Conservation (phyloP, 2,113 vertebrate genomes). For the Kryptolebias marmoratus region DNA sequence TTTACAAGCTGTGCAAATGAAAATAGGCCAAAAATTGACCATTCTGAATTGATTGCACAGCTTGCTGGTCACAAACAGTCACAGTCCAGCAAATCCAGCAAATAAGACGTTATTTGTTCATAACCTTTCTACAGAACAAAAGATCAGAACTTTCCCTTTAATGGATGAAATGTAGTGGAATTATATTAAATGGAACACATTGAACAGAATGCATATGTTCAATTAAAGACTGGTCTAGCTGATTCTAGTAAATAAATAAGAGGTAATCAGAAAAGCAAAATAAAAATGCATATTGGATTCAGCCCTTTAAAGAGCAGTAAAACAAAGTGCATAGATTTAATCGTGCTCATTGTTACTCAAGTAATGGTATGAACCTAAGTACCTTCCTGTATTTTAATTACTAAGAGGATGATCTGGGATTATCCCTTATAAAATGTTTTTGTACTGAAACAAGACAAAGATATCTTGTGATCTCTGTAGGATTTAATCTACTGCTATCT, state of each 20-base stretch:
- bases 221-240: neutral
- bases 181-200: neutral
- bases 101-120: too few relatives aligned
- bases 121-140: too few relatives aligned
- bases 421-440: slow-evolving; percentile 84
- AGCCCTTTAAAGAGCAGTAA: neutral
- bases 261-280: neutral
- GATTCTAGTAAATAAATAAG: neutral
- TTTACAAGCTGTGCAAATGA: too few relatives aligned
- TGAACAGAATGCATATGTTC: neutral
- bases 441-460: slow-evolving; percentile 77
- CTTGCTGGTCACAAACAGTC: too few relatives aligned
- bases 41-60: too few relatives aligned
- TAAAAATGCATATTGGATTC: neutral
- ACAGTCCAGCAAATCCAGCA: too few relatives aligned
- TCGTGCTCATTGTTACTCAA: slow-evolving; percentile 43
- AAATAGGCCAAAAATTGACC: too few relatives aligned
- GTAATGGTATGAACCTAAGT: slow-evolving; percentile 57
- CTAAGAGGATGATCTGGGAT: slow-evolving; percentile 81
- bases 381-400: slow-evolving; percentile 79
- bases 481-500: slow-evolving; percentile 80
- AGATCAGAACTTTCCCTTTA: neutral
- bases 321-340: neutral
- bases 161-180: slow-evolving; percentile 4
- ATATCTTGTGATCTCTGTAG: slow-evolving; percentile 80